phyloP scores from a whole-genome alignment of 2,888 invertebrate genomes.

The Syrista parreyssii region DNA sequence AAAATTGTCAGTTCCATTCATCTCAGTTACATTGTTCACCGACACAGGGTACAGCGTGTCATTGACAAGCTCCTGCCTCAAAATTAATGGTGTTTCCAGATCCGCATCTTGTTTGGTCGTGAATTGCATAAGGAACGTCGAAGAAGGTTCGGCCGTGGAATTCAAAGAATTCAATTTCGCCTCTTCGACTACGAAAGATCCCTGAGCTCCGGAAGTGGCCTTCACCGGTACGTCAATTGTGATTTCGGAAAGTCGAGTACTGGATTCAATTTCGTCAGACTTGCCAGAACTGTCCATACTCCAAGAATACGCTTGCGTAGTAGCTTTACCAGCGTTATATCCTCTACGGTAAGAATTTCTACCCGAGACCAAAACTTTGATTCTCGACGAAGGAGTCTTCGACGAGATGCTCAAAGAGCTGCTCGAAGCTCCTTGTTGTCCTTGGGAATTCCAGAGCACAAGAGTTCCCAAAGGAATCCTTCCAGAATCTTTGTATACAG shows the following conservation, averaged over 20 bases:
- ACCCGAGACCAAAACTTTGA: neutral
- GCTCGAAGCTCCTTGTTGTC: neutral
- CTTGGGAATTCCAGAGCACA: neutral
- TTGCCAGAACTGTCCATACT: neutral
- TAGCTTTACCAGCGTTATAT: neutral
- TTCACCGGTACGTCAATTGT: neutral
- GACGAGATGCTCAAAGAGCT: neutral
- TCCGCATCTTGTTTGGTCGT: neutral
- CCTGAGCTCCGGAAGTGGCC: neutral
- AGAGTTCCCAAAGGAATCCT: neutral
- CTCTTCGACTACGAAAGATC: neutral
- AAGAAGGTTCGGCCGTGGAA: neutral
- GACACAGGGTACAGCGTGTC: slow-evolving; percentile 23
- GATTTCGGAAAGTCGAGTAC: neutral
- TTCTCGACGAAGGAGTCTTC: neutral
- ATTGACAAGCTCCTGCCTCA: slow-evolving; percentile 26
- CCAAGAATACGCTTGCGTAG: neutral
- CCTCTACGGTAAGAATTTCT: neutral
- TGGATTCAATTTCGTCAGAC: neutral
- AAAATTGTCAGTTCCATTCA: slow-evolving; percentile 14
- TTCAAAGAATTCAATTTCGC: neutral
- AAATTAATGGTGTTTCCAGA: slow-evolving; percentile 11
- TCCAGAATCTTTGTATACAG: neutral
- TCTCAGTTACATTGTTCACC: slow-evolving; percentile 20
- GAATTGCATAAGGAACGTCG: neutral